Percentiles rank a stretch among this genome's conserved stretches.
phyloP scores from a whole-genome alignment of 1,140 invertebrate genomes.

The Colletes gigas region DNA sequence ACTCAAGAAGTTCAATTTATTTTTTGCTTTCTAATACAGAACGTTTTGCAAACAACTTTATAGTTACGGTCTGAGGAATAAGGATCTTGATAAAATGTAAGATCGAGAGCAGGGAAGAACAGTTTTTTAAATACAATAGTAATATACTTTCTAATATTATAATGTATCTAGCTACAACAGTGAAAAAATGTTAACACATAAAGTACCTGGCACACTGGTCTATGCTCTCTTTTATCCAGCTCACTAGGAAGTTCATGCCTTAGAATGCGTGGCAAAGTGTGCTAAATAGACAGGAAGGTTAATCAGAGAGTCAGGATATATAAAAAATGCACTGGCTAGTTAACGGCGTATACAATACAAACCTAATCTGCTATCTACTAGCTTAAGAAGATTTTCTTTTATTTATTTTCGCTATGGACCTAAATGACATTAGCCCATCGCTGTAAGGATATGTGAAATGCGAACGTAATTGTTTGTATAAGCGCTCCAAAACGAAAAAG shows the following conservation, averaged over 20 bases:
- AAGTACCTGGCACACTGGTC: conserved; percentile 75
- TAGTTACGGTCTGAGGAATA: conserved; percentile 59
- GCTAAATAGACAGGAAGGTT: conserved; percentile 71
- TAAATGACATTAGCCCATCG: conserved; percentile 55
- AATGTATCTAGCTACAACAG: conserved; percentile 70
- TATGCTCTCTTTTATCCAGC: conserved; percentile 74
- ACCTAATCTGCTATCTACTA: conserved; percentile 64
- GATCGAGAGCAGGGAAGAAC: conserved; percentile 59
- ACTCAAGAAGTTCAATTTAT: conserved; percentile 64
- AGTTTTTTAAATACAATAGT: conserved; percentile 69
- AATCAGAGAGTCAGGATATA: conserved; percentile 67
- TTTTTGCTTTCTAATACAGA: conserved; percentile 65
- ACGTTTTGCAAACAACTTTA: conserved; percentile 59
- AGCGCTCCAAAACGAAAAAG: conserved; percentile 30
- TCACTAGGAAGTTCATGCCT: conserved; percentile 71
- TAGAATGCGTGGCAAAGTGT: conserved; percentile 71
- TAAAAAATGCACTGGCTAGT: conserved; percentile 64
- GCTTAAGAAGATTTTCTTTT: conserved; percentile 62
- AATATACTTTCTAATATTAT: conserved; percentile 71
- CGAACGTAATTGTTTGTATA: conserved; percentile 33
- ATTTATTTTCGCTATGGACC: conserved; percentile 66
- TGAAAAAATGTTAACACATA: conserved; percentile 71
- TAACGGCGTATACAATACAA: conserved; percentile 64
- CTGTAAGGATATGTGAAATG: conserved; percentile 51
- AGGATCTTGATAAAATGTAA: conserved; percentile 61